Percentiles rank a stretch among this genome's conserved stretches.
Conservation (phyloP, 2,797 vertebrate species). For the Characodon lateralis region DNA sequence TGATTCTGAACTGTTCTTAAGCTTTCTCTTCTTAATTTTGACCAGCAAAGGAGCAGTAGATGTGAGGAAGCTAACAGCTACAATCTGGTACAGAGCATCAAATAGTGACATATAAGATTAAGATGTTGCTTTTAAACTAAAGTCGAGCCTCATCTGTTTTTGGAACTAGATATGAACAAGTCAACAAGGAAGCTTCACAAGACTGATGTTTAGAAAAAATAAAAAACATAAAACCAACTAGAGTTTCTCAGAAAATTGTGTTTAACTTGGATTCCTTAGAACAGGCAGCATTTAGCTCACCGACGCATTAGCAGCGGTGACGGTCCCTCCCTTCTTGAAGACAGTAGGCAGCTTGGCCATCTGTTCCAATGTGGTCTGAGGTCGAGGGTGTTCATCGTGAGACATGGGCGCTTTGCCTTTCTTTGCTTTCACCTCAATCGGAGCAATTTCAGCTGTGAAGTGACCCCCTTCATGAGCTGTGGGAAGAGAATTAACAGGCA, state of each 20-base stretch:
- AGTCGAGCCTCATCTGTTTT: background rate
- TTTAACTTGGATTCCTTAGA: background rate
- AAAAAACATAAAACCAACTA: background rate
- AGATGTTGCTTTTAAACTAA: background rate
- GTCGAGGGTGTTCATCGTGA: slow-evolving; percentile 91
- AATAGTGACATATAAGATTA: no score
- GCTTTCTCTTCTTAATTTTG: background rate
- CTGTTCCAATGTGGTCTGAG: slow-evolving; percentile 91
- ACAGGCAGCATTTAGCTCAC: slow-evolving; percentile 73
- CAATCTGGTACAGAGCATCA: no score
- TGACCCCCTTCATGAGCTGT: slow-evolving; percentile 89
- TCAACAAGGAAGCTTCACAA: background rate
- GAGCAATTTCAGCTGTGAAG: slow-evolving; percentile 89
- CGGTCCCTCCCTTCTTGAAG: slow-evolving; percentile 94
- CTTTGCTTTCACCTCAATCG: slow-evolving; percentile 90
- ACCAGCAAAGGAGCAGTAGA: background rate
- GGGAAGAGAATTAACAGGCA: background rate
- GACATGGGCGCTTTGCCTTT: slow-evolving; percentile 89
- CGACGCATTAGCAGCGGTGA: slow-evolving; percentile 96
- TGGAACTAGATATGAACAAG: background rate
- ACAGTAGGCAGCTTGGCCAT: slow-evolving; percentile 88
- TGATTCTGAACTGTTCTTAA: background rate
- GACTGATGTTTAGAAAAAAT: background rate
- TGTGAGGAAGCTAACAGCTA: no score
- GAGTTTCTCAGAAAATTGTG: background rate